These are phyloP conservation scores for Coecobrya sp. DNA, from an alignment of 2,888 invertebrate genomes.

Conservation along the genomic window DNA sequence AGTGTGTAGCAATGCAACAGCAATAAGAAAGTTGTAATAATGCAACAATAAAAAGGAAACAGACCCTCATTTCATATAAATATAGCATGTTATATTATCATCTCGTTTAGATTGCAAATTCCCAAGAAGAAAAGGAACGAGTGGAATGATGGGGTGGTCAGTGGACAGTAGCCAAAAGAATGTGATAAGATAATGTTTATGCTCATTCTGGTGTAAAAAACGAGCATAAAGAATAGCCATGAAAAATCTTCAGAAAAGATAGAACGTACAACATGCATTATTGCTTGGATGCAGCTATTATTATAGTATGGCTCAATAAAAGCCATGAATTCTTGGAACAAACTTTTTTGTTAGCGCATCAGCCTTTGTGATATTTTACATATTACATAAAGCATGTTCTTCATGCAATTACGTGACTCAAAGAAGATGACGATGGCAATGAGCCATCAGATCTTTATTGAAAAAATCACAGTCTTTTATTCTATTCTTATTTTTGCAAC, in stretches of 20 bases:
- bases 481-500: slow-evolving; percentile 6
- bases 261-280: neutral
- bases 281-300: neutral
- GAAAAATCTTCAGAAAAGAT: neutral
- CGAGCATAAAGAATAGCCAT: slow-evolving; percentile 26
- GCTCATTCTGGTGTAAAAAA: slow-evolving; percentile 68
- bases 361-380: neutral
- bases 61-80: neutral
- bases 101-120: slow-evolving; percentile 64
- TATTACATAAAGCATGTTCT: neutral
- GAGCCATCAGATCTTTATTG: slow-evolving; percentile 55
- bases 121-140: slow-evolving; percentile 32
- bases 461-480: neutral
- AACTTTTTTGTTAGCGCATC: neutral
- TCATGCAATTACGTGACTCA: slow-evolving; percentile 12
- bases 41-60: slow-evolving; percentile 23
- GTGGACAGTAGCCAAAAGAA: slow-evolving; percentile 68
- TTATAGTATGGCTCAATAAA: neutral
- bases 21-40: neutral
- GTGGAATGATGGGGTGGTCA: slow-evolving; percentile 53
- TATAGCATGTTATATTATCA: slow-evolving; percentile 4
- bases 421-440: slow-evolving; percentile 7
- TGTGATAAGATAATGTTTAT: slow-evolving; percentile 66
- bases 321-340: slow-evolving; percentile 57
- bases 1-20: neutral